phyloP scores from a whole-genome alignment of 2,797 vertebrate genomes.

The Characodon lateralis region DNA sequence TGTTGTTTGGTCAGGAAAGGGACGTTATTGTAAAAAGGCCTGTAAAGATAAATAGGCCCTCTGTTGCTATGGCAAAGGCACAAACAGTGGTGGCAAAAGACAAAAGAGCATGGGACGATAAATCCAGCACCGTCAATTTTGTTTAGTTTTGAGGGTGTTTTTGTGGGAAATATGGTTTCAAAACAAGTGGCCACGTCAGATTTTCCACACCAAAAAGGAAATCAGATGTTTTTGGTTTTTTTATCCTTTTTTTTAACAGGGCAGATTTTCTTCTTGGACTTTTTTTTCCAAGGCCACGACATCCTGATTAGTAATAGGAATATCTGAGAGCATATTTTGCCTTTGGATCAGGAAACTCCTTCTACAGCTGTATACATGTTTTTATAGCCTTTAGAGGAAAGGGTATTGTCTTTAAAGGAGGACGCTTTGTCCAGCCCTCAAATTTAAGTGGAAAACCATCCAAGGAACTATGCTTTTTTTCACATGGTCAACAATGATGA shows the following conservation, averaged over 20 bases:
- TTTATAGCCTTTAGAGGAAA: conserved; percentile 78
- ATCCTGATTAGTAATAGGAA: conserved; percentile 79
- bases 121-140: conserved; percentile 88
- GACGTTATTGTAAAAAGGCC: conserved; percentile 83
- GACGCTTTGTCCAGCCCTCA: conserved; percentile 69
- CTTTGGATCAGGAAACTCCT: conserved; percentile 79
- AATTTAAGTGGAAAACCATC: conserved; percentile 79
- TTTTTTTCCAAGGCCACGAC: conserved; percentile 77
- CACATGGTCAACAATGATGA: conserved; percentile 66
- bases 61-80: conserved; percentile 86
- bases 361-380: conserved; percentile 81
- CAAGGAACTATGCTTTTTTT: conserved; percentile 54
- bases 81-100: conserved; percentile 80
- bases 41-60: conserved; percentile 85
- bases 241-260: conserved; percentile 56
- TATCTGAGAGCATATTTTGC: conserved; percentile 79
- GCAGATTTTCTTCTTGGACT: conserved; percentile 64
- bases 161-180: conserved; percentile 83
- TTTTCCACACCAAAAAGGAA: conserved; percentile 84
- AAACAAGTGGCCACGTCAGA: conserved; percentile 78
- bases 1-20: conserved; percentile 88
- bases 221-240: conserved; percentile 74
- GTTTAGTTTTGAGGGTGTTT: conserved; percentile 86
- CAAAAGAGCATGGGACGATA: conserved; percentile 83
- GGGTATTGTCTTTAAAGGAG: conserved; percentile 81